Conservation (phyloP, 2,797 vertebrate genomes). For the Ibycter americanus region DNA sequence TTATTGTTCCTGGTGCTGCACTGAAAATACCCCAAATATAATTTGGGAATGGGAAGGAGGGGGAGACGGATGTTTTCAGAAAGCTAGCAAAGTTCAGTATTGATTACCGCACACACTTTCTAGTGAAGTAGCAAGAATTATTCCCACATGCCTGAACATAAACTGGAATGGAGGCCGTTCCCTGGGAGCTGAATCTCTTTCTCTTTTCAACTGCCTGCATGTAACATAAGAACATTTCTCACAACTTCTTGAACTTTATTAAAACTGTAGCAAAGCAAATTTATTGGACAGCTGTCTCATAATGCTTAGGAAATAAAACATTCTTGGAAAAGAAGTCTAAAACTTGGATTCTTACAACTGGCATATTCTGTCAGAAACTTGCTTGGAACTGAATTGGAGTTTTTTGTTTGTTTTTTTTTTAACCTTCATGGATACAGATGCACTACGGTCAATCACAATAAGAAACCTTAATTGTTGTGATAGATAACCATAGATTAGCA, state of each 20-base stretch:
- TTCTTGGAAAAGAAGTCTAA: neutral
- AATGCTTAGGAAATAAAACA: neutral
- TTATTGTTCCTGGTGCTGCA: constrained; percentile 41
- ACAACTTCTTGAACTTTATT: neutral
- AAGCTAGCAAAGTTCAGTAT: neutral
- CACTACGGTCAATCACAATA: neutral
- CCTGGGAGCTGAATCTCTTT: neutral
- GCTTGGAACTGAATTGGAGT: neutral
- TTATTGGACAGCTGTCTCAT: neutral
- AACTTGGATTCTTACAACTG: neutral
- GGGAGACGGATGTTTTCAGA: neutral
- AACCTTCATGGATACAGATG: neutral
- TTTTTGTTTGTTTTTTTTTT: neutral
- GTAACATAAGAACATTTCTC: neutral
- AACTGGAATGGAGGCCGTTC: neutral
- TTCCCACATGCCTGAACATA: neutral
- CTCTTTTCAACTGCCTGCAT: neutral
- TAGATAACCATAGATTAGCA: neutral
- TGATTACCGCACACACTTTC: neutral
- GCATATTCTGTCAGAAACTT: neutral
- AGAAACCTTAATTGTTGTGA: neutral
- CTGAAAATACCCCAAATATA: neutral
- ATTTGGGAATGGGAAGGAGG: neutral
- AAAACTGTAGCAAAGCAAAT: neutral
- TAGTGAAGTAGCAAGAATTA: neutral